These are phyloP conservation scores for Hyposmocoma kahamanoa DNA, from an alignment of 1,140 invertebrate species.

Conservation along the genomic window DNA sequence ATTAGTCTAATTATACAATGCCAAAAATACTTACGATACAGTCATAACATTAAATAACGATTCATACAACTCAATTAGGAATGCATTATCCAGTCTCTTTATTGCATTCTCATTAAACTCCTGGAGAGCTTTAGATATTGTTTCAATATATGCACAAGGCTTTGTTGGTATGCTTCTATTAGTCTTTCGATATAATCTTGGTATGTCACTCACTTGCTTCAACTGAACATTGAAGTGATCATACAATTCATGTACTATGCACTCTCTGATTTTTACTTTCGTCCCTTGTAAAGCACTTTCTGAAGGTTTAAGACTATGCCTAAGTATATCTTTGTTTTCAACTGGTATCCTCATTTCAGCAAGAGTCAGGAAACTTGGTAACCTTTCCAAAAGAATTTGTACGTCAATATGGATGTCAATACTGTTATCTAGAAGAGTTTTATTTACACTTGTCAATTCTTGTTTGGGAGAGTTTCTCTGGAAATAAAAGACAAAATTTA, in stretches of 20 bases:
- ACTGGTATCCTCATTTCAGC: slow-evolving; percentile 60
- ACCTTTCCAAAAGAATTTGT: slow-evolving; percentile 38
- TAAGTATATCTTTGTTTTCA: slow-evolving; percentile 37
- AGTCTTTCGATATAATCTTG: slow-evolving; percentile 92
- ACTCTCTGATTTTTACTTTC: slow-evolving; percentile 73
- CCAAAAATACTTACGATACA: slow-evolving; percentile 76
- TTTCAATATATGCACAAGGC: slow-evolving; percentile 84
- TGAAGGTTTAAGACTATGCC: slow-evolving; percentile 69
- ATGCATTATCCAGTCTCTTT: slow-evolving; percentile 68
- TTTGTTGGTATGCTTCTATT: slow-evolving; percentile 90
- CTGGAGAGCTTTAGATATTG: slow-evolving; percentile 77
- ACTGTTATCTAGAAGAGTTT: slow-evolving; percentile 43
- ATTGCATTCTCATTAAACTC: slow-evolving; percentile 77
- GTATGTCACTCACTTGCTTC: slow-evolving; percentile 91
- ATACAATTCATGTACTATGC: slow-evolving; percentile 75
- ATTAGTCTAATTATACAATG: too few relatives aligned
- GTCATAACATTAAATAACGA: slow-evolving; percentile 79
- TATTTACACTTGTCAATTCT: slow-evolving; percentile 44
- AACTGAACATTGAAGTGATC: slow-evolving; percentile 75
- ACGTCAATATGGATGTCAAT: slow-evolving; percentile 51
- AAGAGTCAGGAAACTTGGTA: slow-evolving; percentile 65
- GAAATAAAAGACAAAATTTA: slow-evolving; percentile 16
- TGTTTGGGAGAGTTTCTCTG: slow-evolving; percentile 35
- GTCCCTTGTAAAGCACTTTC: slow-evolving; percentile 61
- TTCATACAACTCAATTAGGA: slow-evolving; percentile 73